Percentiles rank a stretch among this genome's conserved stretches.
phyloP scores from a whole-genome alignment of 2,797 vertebrate genomes.

The Rhinella marina region DNA sequence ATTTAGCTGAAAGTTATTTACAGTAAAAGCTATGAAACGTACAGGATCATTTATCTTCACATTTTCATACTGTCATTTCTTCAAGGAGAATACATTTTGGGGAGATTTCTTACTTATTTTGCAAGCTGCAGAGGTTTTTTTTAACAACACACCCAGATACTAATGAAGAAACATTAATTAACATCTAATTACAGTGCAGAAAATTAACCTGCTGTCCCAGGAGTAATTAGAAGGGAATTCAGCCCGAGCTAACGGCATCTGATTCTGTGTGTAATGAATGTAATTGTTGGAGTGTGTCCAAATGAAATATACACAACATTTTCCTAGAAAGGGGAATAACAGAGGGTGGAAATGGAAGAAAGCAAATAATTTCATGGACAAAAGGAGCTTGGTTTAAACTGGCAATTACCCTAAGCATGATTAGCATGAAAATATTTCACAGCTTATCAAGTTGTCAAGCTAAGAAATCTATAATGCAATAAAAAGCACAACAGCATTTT shows the following conservation, averaged over 20 bases:
- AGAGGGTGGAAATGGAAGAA: conserved; percentile 46
- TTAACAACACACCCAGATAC: conserved; percentile 47
- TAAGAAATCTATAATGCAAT: not conserved
- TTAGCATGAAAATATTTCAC: conserved; percentile 18
- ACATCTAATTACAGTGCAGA: conserved; percentile 62
- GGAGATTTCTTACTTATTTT: conserved; percentile 33
- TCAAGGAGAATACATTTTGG: conserved; percentile 37
- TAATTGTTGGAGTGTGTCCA: conserved; percentile 61
- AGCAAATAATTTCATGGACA: conserved; percentile 39
- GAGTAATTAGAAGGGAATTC: conserved; percentile 60
- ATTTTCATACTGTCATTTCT: conserved; percentile 41
- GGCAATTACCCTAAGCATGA: conserved; percentile 29
- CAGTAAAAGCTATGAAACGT: not conserved
- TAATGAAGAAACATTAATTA: conserved; percentile 62
- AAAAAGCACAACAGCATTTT: not conserved
- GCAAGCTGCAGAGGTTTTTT: conserved; percentile 45
- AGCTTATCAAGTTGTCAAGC: not conserved
- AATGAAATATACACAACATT: conserved; percentile 59
- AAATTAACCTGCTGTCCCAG: conserved; percentile 60
- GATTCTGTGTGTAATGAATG: conserved; percentile 58
- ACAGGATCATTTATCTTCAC: conserved; percentile 19
- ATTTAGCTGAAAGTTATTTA: conserved; percentile 36
- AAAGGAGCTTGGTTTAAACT: conserved; percentile 17
- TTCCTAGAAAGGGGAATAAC: conserved; percentile 59
- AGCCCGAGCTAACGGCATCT: conserved; percentile 51